Percentiles rank a stretch among this genome's conserved stretches.
phyloP scores from a whole-genome alignment of 2,113 vertebrate species.

The Onychostoma macrolepis region DNA sequence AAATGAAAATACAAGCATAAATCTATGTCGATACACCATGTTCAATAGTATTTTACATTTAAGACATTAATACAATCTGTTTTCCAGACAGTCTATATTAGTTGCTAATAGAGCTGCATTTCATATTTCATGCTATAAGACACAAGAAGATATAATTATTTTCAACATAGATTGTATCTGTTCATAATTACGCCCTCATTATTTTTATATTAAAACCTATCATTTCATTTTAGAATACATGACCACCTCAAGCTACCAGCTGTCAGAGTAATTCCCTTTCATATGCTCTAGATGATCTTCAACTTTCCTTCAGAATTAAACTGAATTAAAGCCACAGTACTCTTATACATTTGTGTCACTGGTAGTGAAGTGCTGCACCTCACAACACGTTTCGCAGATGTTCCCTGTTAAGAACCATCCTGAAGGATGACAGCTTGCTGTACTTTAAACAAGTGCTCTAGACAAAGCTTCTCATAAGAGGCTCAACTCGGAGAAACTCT shows the following conservation, averaged over 20 bases:
- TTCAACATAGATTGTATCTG: not conserved
- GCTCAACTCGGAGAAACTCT: not conserved
- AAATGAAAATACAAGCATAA: not conserved
- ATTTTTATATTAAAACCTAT: slow-evolving; percentile 3
- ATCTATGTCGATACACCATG: not conserved
- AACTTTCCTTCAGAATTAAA: not conserved
- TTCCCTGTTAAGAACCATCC: slow-evolving; percentile 1
- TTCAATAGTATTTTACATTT: not conserved
- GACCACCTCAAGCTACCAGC: not conserved
- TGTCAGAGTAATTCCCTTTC: not conserved
- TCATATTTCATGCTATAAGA: not conserved
- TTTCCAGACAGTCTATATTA: not conserved
- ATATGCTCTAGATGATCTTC: not conserved
- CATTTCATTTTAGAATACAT: not conserved
- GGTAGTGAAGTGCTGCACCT: not conserved
- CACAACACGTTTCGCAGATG: not conserved
- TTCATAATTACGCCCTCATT: not conserved
- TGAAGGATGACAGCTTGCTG: slow-evolving; percentile 23
- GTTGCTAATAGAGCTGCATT: not conserved
- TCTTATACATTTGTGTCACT: not conserved
- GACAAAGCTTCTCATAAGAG: slow-evolving; percentile 23
- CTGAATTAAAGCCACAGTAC: not conserved
- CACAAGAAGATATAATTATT: not conserved
- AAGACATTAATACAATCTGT: not conserved
- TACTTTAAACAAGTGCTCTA: slow-evolving; percentile 24